Percentiles rank a stretch among this genome's conserved stretches.
Evolutionary conservation across 1,140 invertebrate genomes (phyloP).

Genomic region (Trypoxylus dichotomus): DNA sequence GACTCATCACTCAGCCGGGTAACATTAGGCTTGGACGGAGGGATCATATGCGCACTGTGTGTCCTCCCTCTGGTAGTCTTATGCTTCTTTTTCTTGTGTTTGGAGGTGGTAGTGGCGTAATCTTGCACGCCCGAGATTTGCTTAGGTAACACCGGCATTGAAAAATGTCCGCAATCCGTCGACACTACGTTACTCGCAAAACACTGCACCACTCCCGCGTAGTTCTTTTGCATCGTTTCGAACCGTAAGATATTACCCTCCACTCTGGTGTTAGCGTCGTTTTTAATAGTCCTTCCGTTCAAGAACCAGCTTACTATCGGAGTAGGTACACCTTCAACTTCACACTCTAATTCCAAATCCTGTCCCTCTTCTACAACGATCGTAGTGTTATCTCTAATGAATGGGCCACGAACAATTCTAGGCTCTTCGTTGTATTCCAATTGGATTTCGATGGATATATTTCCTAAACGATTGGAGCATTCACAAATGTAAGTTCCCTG

Average conservation of each 20-base stretch:
- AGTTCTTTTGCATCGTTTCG: conserved; percentile 71
- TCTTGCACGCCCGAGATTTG: conserved; percentile 55
- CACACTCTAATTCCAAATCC: conserved; percentile 66
- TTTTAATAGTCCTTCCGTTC: conserved; percentile 70
- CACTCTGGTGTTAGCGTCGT: conserved; percentile 58
- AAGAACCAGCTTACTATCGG: conserved; percentile 81
- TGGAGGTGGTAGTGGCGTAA: conserved; percentile 32
- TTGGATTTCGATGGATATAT: conserved; percentile 54
- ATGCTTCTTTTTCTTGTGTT: conserved; percentile 35
- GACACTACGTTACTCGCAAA: conserved; percentile 83
- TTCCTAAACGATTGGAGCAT: conserved; percentile 56
- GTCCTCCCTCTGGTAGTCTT: conserved; percentile 48
- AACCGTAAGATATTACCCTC: conserved; percentile 56
- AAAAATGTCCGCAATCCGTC: conserved; percentile 63
- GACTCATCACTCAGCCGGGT: conserved; percentile 84
- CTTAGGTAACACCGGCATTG: conserved; percentile 73
- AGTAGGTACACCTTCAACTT: conserved; percentile 65
- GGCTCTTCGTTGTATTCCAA: conserved; percentile 64
- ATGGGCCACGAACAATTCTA: conserved; percentile 60
- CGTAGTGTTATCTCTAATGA: conserved; percentile 59
- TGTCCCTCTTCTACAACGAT: conserved; percentile 59
- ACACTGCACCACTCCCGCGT: conserved; percentile 87
- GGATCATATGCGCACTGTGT: conserved; percentile 70
- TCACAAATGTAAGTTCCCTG: conserved; percentile 73
- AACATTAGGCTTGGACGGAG: conserved; percentile 82